Base-by-base conservation (phyloP, 2,888 invertebrate genomes). In the Ligdia adustata region DNA sequence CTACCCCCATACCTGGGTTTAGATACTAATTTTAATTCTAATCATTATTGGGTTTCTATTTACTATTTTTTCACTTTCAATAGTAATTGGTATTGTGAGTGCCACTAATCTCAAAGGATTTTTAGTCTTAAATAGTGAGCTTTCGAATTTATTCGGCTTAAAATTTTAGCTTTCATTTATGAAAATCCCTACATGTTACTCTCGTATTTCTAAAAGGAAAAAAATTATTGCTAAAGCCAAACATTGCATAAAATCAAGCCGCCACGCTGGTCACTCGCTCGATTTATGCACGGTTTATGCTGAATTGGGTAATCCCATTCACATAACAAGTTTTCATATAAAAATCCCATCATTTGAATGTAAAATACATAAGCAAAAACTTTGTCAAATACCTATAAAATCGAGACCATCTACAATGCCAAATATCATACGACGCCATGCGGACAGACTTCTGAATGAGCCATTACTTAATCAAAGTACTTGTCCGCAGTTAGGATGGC, bases 231-330 rank as follows among this genome's bases (percentile, higher is more conserved):
- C 7, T 35, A 35, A 42, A 46, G 29, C 27, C 34, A 31, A 53
- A 47, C 42, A 43, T 49, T 44, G 39, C 33, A 26, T 46, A 52
- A 53, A 57, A 42, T 53, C 41, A 27, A 46, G 43, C 48, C 55
- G 59, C 47, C 46, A 48, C 52, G 51, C 53, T 64, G 62, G 55
- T 54, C 60, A 60, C 57, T 47, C 57, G 49, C 61, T 46, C 57
- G 55, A 63, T 69, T 64, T 68, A 65, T 66, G 66, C 62, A 60
- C 57, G 65, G 65, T 59, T 72, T 69, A 64, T 54, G 50, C 60
- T 60, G 52, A 66, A 75, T 66, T 65, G 60, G 63, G 60, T 72
- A 68, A 69, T 62, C 52, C 48, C 51, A 51, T 58, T 60, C 62
- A 54, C 59, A 50, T 62, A 58, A 55, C 52, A 57, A 57, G 60